Evolutionary conservation across 2,797 vertebrate genomes (phyloP), one percentile per base, ranked within the genome.

Genomic region (Falco concolor): DNA sequence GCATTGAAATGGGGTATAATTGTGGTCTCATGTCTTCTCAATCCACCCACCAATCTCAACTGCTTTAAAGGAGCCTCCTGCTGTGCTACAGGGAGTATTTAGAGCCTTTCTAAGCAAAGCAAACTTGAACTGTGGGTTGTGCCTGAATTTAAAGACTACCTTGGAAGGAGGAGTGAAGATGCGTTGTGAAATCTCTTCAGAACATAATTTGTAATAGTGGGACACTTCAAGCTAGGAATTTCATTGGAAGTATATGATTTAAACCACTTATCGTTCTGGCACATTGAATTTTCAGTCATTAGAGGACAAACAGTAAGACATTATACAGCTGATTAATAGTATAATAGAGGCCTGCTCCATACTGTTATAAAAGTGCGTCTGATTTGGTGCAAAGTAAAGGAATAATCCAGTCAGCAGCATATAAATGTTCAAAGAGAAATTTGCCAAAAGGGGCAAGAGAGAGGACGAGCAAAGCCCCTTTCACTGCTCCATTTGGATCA

Each of bases 31-130:
- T 95, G 97, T 42, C 84, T 95, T 87, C 93, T 79, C 90, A 75
- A 76, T 47, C 95, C 97, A 97, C 98, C 98, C 97, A 98, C 97
- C 96, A 96, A 96, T 97, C 97, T 97, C 95, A 95, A 3, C 54
- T 57, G 81, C 94, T 95, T 96, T 74, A 50, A 91, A 96, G 89
- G 95, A 95, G 93, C 92, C 90, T 96, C 98, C 98, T 90, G 98
- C 97, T 98, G 98, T 93, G 97, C 93, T 32, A 8, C 88, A 93
- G 84, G 63, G 96, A 94, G 67, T 78, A 63, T 90, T 95, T 95
- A 95, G 96, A 95, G 96, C 87, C 90, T 96, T 93, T 95, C 78
- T 92, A 93, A 96, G 97, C 90, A 95, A 87, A 90, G 70, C 79
- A 87, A 94, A 90, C 96, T 95, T 95, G 85, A 97, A 22, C 87